A percentile compares a stretch with the other conserved stretches of the same genome.
Evolutionary conservation across 2,888 invertebrate genomes (phyloP).

Genomic region (Harpagoxenus sublaevis): DNA sequence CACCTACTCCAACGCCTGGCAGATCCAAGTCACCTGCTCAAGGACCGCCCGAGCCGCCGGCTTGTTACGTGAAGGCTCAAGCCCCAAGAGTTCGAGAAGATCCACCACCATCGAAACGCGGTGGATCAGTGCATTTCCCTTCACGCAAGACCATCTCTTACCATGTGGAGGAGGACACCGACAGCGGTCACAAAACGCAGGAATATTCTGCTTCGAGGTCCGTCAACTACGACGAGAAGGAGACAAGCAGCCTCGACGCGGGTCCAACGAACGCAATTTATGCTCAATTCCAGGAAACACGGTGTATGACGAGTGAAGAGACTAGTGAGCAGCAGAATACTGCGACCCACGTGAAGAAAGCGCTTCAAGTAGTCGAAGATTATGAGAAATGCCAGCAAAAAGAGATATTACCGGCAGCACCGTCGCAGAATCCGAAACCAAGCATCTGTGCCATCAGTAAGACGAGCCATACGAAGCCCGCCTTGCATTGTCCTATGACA

Average conservation of each 20-base stretch:
- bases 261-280: constrained; percentile 62
- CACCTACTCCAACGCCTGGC: constrained; percentile 83
- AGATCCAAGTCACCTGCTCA: constrained; percentile 91
- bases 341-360: constrained; percentile 67
- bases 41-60: constrained; percentile 88
- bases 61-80: constrained; percentile 87
- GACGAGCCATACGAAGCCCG: constrained; percentile 71
- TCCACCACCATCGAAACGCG: constrained; percentile 79
- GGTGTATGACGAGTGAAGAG: constrained; percentile 74
- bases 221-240: constrained; percentile 84
- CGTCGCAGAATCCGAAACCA: constrained; percentile 37
- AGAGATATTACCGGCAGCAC: constrained; percentile 30
- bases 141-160: constrained; percentile 79
- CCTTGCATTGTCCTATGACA: constrained; percentile 78
- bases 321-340: constrained; percentile 74
- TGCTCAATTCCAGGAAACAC: constrained; percentile 70
- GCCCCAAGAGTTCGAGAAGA: constrained; percentile 89
- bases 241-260: constrained; percentile 45
- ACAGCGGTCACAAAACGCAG: constrained; percentile 80
- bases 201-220: constrained; percentile 83
- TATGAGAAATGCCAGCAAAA: constrained; percentile 76
- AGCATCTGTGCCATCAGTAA: constrained; percentile 78
- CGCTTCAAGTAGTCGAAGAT: constrained; percentile 76
- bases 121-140: constrained; percentile 67
- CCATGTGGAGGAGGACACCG: constrained; percentile 84